Evolutionary conservation across 2,113 vertebrate species (phyloP).

Genomic region (Larimichthys crocea): DNA sequence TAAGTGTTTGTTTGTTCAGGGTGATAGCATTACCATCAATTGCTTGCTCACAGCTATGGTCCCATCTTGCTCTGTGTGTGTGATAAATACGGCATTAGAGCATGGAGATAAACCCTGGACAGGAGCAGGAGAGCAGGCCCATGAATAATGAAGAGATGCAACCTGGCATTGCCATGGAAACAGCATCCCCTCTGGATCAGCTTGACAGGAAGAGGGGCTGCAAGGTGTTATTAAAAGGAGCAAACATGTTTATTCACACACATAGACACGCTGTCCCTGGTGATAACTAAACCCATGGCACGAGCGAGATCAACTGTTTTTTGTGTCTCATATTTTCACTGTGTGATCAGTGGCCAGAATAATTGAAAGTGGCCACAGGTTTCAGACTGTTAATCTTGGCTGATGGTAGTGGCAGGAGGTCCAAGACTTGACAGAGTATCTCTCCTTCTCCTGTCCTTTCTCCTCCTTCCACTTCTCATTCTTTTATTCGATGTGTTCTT

Average conservation of each 20-base stretch:
- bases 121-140: slow-evolving; percentile 56
- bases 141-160: slow-evolving; percentile 81
- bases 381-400: slow-evolving; percentile 35
- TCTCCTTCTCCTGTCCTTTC: background rate
- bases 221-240: slow-evolving; percentile 65
- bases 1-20: slow-evolving; percentile 74
- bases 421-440: slow-evolving; percentile 13
- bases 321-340: slow-evolving; percentile 47
- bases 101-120: slow-evolving; percentile 76
- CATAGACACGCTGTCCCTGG: background rate
- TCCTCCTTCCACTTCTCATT: background rate
- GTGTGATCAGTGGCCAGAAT: slow-evolving; percentile 48
- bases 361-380: slow-evolving; percentile 31
- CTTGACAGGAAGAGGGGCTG: slow-evolving; percentile 49
- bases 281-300: slow-evolving; percentile 40
- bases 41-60: slow-evolving; percentile 54
- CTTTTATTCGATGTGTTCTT: background rate
- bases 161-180: slow-evolving; percentile 81
- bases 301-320: slow-evolving; percentile 48
- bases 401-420: slow-evolving; percentile 27
- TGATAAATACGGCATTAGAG: slow-evolving; percentile 71
- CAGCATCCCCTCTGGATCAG: slow-evolving; percentile 64
- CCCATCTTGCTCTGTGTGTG: slow-evolving; percentile 28
- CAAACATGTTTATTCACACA: slow-evolving; percentile 4
- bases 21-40: slow-evolving; percentile 63